Evolutionary conservation across 2,113 vertebrate genomes (phyloP).

Genomic region (Terrapene triunguis): DNA sequence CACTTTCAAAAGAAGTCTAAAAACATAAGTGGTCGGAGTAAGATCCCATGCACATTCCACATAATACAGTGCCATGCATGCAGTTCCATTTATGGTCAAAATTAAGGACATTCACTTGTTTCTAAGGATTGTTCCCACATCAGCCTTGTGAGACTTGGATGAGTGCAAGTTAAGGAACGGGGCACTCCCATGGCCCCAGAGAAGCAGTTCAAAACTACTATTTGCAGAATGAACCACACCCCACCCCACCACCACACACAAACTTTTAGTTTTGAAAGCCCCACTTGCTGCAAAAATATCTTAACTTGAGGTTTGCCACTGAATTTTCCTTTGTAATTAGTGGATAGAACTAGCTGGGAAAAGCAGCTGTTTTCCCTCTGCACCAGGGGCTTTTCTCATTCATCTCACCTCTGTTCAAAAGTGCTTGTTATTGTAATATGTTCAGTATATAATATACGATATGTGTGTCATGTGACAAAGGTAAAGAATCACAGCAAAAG

Average conservation of each 20-base stretch:
- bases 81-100: slow-evolving; percentile 82
- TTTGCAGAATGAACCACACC: neutral
- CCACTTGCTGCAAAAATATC: neutral
- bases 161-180: slow-evolving; percentile 33
- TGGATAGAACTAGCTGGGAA: slow-evolving; percentile 15
- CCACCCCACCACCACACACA: neutral
- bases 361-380: slow-evolving; percentile 48
- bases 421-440: slow-evolving; percentile 26
- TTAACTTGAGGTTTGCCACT: slow-evolving; percentile 12
- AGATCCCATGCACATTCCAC: slow-evolving; percentile 69
- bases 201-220: neutral
- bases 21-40: slow-evolving; percentile 56
- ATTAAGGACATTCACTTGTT: slow-evolving; percentile 66
- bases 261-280: slow-evolving; percentile 42
- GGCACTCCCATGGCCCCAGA: neutral
- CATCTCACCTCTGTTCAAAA: slow-evolving; percentile 59
- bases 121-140: slow-evolving; percentile 58
- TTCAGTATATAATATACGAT: neutral
- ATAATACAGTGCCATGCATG: slow-evolving; percentile 53
- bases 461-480: slow-evolving; percentile 4
- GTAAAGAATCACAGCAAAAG: neutral
- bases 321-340: slow-evolving; percentile 56
- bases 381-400: slow-evolving; percentile 46
- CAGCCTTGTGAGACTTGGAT: slow-evolving; percentile 54
- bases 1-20: slow-evolving; percentile 29